Conservation (phyloP, 2,888 invertebrate species). For the Ophraella communa region DNA sequence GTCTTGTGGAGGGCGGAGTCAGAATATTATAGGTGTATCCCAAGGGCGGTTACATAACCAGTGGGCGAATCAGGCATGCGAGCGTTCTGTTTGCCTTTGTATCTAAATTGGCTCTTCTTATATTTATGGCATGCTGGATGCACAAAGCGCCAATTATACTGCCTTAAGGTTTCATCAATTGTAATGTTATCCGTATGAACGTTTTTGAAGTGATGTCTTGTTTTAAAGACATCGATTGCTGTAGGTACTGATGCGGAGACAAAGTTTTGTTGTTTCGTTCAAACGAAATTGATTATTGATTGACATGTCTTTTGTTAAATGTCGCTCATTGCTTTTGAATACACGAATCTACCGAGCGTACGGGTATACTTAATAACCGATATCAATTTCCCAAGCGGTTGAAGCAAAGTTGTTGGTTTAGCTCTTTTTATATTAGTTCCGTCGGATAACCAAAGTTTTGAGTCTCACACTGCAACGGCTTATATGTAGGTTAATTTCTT, state of each 20-base stretch:
- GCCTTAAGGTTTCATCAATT: slow-evolving; percentile 43
- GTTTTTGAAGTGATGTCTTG: slow-evolving; percentile 55
- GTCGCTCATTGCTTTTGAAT: background rate
- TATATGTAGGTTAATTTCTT: too few relatives aligned
- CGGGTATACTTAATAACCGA: background rate
- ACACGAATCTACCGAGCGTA: background rate
- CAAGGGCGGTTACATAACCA: slow-evolving; percentile 37
- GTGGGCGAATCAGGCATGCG: slow-evolving; percentile 49
- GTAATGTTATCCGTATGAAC: slow-evolving; percentile 46
- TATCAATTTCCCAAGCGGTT: too few relatives aligned
- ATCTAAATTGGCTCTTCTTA: slow-evolving; percentile 55
- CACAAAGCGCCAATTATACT: slow-evolving; percentile 32
- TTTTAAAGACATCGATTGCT: slow-evolving; percentile 39
- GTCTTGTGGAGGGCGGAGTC: slow-evolving; percentile 53
- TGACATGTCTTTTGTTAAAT: slow-evolving; percentile 16
- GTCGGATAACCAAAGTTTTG: too few relatives aligned
- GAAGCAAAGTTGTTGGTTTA: too few relatives aligned
- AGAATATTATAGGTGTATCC: slow-evolving; percentile 41
- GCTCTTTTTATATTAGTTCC: too few relatives aligned
- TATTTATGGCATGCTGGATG: slow-evolving; percentile 54
- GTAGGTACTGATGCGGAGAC: slow-evolving; percentile 11
- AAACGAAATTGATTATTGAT: slow-evolving; percentile 9
- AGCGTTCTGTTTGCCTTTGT: slow-evolving; percentile 45
- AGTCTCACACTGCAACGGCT: too few relatives aligned
- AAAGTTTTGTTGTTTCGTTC: slow-evolving; percentile 5